Base-by-base conservation (phyloP, 2,797 vertebrate species). In the Takifugu rubripes region DNA sequence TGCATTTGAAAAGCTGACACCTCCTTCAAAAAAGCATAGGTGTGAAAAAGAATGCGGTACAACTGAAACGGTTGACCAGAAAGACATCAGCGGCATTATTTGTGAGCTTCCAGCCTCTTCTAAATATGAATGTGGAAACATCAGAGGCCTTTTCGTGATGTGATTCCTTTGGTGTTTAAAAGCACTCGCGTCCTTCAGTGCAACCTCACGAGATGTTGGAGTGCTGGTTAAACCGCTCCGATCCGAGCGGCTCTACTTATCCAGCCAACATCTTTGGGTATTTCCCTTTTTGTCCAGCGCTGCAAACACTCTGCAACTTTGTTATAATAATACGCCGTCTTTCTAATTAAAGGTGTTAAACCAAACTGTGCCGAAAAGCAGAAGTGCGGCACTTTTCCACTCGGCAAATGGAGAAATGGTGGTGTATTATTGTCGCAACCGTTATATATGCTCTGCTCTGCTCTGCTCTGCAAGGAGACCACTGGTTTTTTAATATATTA, bases 1-100 rank as follows among this genome's bases (percentile, higher is more conserved):
- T 74, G 73, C 50, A 68, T 74, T 74, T 67, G 57, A 79, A 72
- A 74, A 72, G 56, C 49, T 79, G 59, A 80, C 81, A 85, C 84
- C 67, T 79, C 81, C 55, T 68, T 66, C 68, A 78, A 77, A 79
- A 79, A 81, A 66, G 52, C 70, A 50, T 47, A 59, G 59, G 79
- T 82, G 81, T 77, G 84, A 86, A 79, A 69, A 55, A 73, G 54
- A 78, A 59, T 52, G 49, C 5, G 21, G 65, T 52, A 69, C 25
- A 16, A 68, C 57, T 66, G 43, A 64, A 71, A 77, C 72, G 58
- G 61, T 77, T 79, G 57, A 73, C 54, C 61, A 77, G 56, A 55
- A 69, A 61, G 53, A 60, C 57, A 64, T 53, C 42, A 26, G 68
- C 66, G 68, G 60, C 55, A 48, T 24, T 40, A 25, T 7, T 25